Evolutionary conservation across 1,140 invertebrate genomes (phyloP).

Genomic region (Drosophila virilis): DNA sequence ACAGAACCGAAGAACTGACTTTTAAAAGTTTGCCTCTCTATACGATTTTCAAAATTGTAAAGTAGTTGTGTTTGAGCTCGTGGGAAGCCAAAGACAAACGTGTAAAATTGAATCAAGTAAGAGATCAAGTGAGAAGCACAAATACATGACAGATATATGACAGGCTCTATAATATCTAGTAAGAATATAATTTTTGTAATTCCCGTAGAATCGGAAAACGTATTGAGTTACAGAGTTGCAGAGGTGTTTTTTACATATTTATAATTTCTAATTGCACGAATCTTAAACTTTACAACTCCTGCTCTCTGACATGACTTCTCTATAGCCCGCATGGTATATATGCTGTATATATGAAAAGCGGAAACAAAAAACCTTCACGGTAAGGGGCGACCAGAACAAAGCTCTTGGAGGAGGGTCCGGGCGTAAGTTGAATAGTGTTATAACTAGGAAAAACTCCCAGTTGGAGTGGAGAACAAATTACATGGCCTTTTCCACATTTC

Average conservation of each 20-base stretch:
- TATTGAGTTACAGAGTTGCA: too few relatives aligned
- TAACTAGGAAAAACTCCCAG: slow-evolving; percentile 9
- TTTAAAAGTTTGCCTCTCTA: not conserved
- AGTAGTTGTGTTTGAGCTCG: not conserved
- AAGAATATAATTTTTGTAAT: too few relatives aligned
- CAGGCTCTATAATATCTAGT: too few relatives aligned
- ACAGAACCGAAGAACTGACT: too few relatives aligned
- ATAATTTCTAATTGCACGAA: slow-evolving; percentile 4
- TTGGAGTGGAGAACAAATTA: slow-evolving; percentile 61
- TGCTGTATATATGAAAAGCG: not conserved
- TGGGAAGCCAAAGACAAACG: too few relatives aligned
- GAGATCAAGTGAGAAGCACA: too few relatives aligned
- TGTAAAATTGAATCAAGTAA: too few relatives aligned
- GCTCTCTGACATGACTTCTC: not conserved
- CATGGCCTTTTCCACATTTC: slow-evolving; percentile 68
- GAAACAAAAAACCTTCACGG: not conserved
- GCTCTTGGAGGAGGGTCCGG: not conserved
- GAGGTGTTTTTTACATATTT: not conserved
- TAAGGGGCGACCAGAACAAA: not conserved
- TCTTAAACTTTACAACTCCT: slow-evolving; percentile 20
- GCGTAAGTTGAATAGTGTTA: not conserved
- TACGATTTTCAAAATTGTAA: not conserved
- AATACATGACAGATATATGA: too few relatives aligned
- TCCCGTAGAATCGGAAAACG: too few relatives aligned
- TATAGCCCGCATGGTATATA: not conserved